Base-by-base conservation (phyloP, 2,888 invertebrate genomes). In the Xestia ashworthii region DNA sequence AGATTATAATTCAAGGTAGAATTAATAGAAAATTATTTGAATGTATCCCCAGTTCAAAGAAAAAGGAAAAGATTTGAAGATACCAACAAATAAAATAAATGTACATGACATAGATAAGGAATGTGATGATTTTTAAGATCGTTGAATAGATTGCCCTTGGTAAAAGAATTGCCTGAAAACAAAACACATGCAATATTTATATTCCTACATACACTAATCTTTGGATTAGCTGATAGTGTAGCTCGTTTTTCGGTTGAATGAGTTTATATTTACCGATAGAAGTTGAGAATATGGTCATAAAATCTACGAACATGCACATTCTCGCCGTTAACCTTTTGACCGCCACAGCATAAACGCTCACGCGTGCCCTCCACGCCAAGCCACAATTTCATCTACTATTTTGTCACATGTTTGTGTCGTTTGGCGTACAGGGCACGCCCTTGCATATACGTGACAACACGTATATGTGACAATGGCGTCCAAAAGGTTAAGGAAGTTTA, bases 301-400 rank as follows among this genome's bases (percentile, higher is more conserved):
- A 48, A 72, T 82, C 73, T 77, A 83, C 62, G 4, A 53, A 64
- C 86, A 86, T 82, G 83, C 83, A 78, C 72, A 85, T 77, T 78
- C 70, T 32, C 3, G n/a, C 38, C 5, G 4, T 70, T n/a, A n/a
- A n/a, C n/a, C n/a, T n/a, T n/a, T n/a, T n/a, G n/a, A n/a, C n/a
- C n/a, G n/a, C n/a, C n/a, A n/a, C n/a, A n/a, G n/a, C n/a, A n/a
- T n/a, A n/a, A n/a, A n/a, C n/a, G n/a, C n/a, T n/a, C n/a, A n/a
- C n/a, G n/a, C n/a, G n/a, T n/a, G n/a, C n/a, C n/a, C n/a, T n/a
- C n/a, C n/a, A n/a, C n/a, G n/a, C n/a, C n/a, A n/a, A n/a, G n/a
- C n/a, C n/a, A n/a, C n/a, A n/a, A n/a, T n/a, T n/a, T n/a, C n/a
- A n/a, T n/a, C n/a, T n/a, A n/a, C n/a, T n/a, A n/a, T n/a, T n/a